phyloP scores from a whole-genome alignment of 2,888 invertebrate species.

The Eumacrocentrus americanus region DNA sequence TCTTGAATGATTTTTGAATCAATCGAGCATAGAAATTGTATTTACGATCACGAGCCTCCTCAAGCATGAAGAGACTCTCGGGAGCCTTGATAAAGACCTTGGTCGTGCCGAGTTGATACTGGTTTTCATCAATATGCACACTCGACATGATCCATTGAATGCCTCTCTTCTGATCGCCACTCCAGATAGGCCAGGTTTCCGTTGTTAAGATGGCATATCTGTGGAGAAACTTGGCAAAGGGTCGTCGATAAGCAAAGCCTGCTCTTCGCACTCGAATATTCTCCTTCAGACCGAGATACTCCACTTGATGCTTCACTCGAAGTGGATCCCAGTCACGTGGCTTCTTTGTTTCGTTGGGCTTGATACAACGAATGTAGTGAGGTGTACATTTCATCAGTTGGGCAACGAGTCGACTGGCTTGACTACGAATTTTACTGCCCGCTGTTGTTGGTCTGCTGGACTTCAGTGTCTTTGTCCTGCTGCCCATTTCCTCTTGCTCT shows the following conservation, averaged over 20 bases:
- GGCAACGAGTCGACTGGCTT: conserved; percentile 70
- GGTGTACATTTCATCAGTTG: conserved; percentile 72
- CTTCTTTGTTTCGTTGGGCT: conserved; percentile 73
- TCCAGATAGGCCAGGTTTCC: conserved; percentile 71
- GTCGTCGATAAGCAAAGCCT: conserved; percentile 71
- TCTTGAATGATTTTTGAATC: conserved; percentile 72
- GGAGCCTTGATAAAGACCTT: conserved; percentile 75
- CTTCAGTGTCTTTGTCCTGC: conserved; percentile 57
- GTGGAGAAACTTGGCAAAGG: conserved; percentile 68
- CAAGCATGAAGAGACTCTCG: conserved; percentile 70
- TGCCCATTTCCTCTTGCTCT: conserved; percentile 55
- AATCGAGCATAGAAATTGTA: conserved; percentile 70
- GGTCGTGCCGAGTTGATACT: conserved; percentile 70
- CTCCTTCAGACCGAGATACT: conserved; percentile 72
- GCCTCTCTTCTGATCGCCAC: conserved; percentile 63
- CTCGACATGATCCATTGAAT: conserved; percentile 66
- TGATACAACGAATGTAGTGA: conserved; percentile 74
- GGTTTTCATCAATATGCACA: conserved; percentile 67
- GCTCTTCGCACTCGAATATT: conserved; percentile 73
- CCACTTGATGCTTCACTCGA: conserved; percentile 69
- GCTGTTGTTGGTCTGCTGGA: conserved; percentile 69
- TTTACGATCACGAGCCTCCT: conserved; percentile 71
- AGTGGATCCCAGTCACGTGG: conserved; percentile 71
- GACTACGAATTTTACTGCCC: conserved; percentile 70
- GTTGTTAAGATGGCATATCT: conserved; percentile 71